Base-by-base conservation (phyloP, 2,888 invertebrate species). In the Orchesellides sinensis region DNA sequence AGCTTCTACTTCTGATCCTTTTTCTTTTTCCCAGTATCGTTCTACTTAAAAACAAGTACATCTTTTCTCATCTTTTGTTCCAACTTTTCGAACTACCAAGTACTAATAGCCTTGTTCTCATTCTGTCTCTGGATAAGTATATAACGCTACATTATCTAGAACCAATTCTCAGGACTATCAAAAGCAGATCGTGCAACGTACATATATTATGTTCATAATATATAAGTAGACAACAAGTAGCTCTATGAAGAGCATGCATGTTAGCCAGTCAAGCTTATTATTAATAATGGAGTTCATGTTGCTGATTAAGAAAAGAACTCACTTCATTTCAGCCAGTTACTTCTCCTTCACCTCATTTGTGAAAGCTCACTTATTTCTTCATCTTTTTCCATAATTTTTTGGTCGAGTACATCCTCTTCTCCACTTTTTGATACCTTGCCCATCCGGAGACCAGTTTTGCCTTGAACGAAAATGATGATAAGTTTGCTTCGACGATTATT, bases 241-340 rank as follows among this genome's bases (percentile, higher is more conserved):
- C 68, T 68, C 47, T 10, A 19, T 17, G 2, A n/a, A 59, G 4
- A 59, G 21, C 25, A 4, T 23, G 5, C 63, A 63, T 47, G 14
- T 49, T 19, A 49, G 1, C 49, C n/a, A 70, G 14, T 45, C 29
- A 25, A 40, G 56, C 19, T 19, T 35, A 12, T 21, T 70, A 70
- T 35, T 59, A 70, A 56, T 56, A 40, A 6, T 70, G 40, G 45
- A 70, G 70, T 40, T 56, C 56, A 56, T 70, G 40, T 40, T 21
- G 70, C 52, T 69, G 52, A 70, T 70, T 56, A 70, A 56, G 40
- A 40, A 56, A 21, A 10, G 1, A 25, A 68, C 40, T 49, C 68
- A 27, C 17, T 70, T 70, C 45, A 56, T 59, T 52, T 52, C 17
- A 29, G 29, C 17, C 25, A 72, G 10, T 35, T 19, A 10, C 54